Evolutionary conservation across 1,140 invertebrate species (phyloP).

Genomic region (Bombus polaris): DNA sequence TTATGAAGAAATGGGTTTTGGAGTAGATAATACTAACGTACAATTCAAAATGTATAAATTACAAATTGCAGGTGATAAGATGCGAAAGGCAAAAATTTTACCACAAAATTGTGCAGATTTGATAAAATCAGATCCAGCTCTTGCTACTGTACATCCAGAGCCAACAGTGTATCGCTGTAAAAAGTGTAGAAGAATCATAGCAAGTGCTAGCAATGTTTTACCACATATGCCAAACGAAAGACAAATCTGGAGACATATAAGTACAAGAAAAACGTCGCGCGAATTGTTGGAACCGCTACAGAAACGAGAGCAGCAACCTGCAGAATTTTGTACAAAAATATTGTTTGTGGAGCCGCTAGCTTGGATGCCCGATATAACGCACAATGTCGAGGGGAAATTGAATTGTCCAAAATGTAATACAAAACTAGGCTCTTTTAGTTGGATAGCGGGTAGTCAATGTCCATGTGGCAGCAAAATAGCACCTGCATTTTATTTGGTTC

Average conservation of each 20-base stretch:
- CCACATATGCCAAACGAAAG: constrained; percentile 85
- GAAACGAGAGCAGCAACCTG: constrained; percentile 72
- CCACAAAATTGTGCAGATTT: constrained; percentile 90
- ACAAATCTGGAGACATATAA: constrained; percentile 81
- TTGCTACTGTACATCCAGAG: constrained; percentile 89
- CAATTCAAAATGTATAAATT: constrained; percentile 91
- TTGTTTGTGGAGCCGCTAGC: constrained; percentile 91
- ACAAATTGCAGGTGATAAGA: constrained; percentile 90
- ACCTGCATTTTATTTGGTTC: constrained; percentile 93
- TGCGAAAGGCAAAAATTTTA: constrained; percentile 92
- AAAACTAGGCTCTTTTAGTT: constrained; percentile 92
- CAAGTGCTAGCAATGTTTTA: constrained; percentile 90
- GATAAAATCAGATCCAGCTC: constrained; percentile 90
- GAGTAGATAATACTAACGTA: constrained; percentile 87
- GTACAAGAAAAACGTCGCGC: constrained; percentile 66
- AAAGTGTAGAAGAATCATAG: constrained; percentile 90
- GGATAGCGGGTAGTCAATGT: constrained; percentile 91
- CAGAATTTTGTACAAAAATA: constrained; percentile 86
- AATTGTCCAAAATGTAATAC: constrained; percentile 91
- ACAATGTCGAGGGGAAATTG: constrained; percentile 89
- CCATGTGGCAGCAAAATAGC: constrained; percentile 92
- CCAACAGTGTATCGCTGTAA: constrained; percentile 91
- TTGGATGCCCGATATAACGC: constrained; percentile 90
- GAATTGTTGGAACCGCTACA: constrained; percentile 71
- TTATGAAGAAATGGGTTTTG: constrained; percentile 90